Evolutionary conservation across 2,113 vertebrate genomes (phyloP).

Genomic region (Asarcornis scutulata): DNA sequence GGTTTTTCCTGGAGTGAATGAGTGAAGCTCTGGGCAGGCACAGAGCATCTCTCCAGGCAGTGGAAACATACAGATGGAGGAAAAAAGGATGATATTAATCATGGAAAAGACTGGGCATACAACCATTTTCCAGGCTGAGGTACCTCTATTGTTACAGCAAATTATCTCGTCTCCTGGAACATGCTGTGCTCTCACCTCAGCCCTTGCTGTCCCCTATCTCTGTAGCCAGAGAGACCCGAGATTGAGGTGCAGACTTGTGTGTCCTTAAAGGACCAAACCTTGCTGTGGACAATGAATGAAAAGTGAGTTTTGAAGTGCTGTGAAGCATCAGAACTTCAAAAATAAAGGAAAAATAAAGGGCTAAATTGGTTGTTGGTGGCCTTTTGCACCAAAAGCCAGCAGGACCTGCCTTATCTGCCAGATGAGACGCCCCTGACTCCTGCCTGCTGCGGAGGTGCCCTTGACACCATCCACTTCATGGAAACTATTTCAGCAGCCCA

Average conservation of each 20-base stretch:
- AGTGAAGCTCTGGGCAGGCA: background rate
- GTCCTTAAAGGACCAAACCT: background rate
- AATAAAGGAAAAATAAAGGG: background rate
- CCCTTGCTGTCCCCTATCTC: background rate
- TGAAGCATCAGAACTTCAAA: background rate
- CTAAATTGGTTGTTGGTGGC: background rate
- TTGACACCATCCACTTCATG: background rate
- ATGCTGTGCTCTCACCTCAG: background rate
- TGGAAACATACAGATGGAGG: background rate
- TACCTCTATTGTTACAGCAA: background rate
- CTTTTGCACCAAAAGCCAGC: background rate
- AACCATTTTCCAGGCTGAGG: background rate
- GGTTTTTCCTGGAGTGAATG: background rate
- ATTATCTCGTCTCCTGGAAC: background rate
- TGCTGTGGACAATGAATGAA: background rate
- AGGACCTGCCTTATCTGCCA: background rate
- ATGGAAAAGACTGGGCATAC: background rate
- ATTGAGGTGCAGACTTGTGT: background rate
- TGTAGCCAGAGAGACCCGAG: background rate
- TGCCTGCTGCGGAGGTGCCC: slow-evolving; percentile 17
- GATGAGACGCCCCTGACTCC: background rate
- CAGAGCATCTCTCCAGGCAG: background rate
- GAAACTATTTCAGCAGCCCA: background rate
- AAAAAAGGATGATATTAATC: background rate
- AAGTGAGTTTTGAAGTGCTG: background rate